phyloP scores from a whole-genome alignment of 2,113 vertebrate species.

The Erpornis zantholeuca region DNA sequence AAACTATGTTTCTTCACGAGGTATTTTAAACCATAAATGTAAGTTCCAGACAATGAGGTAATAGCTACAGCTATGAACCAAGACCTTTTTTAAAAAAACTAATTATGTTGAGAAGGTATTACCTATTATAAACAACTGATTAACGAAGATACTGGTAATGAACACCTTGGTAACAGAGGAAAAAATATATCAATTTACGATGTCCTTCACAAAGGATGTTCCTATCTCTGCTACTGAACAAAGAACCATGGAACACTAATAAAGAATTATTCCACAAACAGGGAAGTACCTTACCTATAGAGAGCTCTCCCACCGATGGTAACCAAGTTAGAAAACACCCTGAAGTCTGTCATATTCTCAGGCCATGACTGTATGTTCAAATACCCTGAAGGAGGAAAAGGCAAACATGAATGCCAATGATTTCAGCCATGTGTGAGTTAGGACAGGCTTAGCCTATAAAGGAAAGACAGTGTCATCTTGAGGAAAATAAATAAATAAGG shows the following conservation, averaged over 20 bases:
- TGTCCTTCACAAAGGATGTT: not conserved
- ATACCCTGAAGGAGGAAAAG: conserved; percentile 78
- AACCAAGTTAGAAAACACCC: conserved; percentile 92
- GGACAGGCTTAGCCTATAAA: not conserved
- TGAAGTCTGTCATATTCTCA: conserved; percentile 96
- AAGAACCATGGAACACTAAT: not conserved
- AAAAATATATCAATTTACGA: not conserved
- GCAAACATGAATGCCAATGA: not conserved
- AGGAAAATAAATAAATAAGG: not conserved
- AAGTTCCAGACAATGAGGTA: not conserved
- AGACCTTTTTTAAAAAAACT: not conserved
- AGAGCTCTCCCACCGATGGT: conserved; percentile 93
- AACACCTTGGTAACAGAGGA: not conserved
- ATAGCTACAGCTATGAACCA: not conserved
- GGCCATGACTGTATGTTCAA: conserved; percentile 98
- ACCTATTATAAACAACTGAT: not conserved
- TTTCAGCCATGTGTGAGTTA: not conserved
- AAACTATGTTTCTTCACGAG: not conserved
- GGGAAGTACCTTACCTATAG: conserved; percentile 81
- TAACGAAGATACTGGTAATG: not conserved
- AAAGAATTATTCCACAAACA: not conserved
- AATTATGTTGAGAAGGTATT: not conserved
- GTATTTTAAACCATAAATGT: not conserved
- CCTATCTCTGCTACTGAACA: not conserved
- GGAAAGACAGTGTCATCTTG: not conserved